A percentile compares a stretch with the other conserved stretches of the same genome.
Evolutionary conservation across 1,140 invertebrate species (phyloP).

Genomic region (Drosophila grimshawi): DNA sequence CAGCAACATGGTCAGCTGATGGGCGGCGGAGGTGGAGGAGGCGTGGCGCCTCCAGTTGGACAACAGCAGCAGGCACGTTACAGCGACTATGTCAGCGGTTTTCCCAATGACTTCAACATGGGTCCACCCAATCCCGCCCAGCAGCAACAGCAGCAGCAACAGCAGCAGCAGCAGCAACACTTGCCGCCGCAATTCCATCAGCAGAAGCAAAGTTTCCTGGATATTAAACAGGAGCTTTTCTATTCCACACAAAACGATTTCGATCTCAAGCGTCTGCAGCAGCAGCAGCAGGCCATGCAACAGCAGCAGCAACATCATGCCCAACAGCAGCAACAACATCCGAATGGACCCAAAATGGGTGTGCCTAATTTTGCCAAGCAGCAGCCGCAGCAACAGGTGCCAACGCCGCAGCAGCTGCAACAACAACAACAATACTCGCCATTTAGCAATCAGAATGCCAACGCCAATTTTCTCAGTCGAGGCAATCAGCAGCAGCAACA

Average conservation of each 20-base stretch:
- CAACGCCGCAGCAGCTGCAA: conserved; percentile 87
- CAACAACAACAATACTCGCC: conserved; percentile 88
- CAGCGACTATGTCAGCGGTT: conserved; percentile 74
- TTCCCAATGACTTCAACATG: conserved; percentile 72
- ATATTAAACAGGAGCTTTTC: conserved; percentile 84
- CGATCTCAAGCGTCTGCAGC: conserved; percentile 84
- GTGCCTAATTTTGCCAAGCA: conserved; percentile 80
- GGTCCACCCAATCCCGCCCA: conserved; percentile 52
- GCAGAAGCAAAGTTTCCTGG: conserved; percentile 75
- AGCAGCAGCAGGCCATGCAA: conserved; percentile 79
- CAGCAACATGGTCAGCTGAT: conserved; percentile 65
- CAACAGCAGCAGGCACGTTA: conserved; percentile 72
- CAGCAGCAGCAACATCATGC: conserved; percentile 70
- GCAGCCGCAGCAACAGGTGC: conserved; percentile 85
- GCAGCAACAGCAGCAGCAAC: conserved; percentile 57
- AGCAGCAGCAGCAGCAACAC: conserved; percentile 74
- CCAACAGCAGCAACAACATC: conserved; percentile 64
- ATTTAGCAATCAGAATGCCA: conserved; percentile 85
- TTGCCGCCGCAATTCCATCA: conserved; percentile 82
- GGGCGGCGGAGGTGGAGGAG: conserved; percentile 19
- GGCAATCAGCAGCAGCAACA: conserved; percentile 82
- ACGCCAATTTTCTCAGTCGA: conserved; percentile 84
- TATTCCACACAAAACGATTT: conserved; percentile 84
- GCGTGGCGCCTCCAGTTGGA: background rate
- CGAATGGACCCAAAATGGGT: conserved; percentile 69